A percentile compares a stretch with the other conserved stretches of the same genome.
Evolutionary conservation across 2,888 invertebrate genomes (phyloP).

Genomic region (Ommatoiulus sabulosus): DNA sequence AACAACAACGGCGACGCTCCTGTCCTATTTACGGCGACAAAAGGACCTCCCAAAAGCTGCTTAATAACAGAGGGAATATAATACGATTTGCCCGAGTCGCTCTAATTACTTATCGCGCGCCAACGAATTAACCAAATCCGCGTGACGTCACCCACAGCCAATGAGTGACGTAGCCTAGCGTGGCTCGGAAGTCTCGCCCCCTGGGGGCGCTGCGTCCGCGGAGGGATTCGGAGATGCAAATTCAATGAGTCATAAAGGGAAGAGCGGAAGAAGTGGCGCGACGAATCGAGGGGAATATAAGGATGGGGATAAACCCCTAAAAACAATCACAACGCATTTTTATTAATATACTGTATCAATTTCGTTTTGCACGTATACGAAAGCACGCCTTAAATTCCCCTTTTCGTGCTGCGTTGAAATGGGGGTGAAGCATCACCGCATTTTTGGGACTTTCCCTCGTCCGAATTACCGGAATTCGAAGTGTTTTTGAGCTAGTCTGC

Average conservation of each 20-base stretch:
- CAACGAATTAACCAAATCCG: not conserved
- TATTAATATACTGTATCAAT: not conserved
- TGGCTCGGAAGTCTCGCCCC: too few relatives aligned
- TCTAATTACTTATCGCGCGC: constrained; percentile 17
- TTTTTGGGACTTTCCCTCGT: too few relatives aligned
- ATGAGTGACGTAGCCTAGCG: not conserved
- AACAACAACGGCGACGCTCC: not conserved
- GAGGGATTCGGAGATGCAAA: not conserved
- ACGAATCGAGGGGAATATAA: not conserved
- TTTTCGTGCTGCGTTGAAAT: not conserved
- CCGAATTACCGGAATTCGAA: too few relatives aligned
- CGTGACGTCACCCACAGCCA: not conserved
- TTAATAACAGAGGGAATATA: not conserved
- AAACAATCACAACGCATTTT: not conserved
- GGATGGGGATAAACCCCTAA: not conserved
- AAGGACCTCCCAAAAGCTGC: not conserved
- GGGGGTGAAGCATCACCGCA: too few relatives aligned
- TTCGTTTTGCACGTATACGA: not conserved
- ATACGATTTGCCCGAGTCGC: constrained; percentile 34
- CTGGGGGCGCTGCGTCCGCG: not conserved
- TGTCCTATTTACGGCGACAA: not conserved
- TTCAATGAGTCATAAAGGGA: not conserved
- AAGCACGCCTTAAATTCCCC: not conserved
- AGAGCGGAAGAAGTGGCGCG: not conserved
- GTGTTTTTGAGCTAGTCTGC: too few relatives aligned